Evolutionary conservation across 2,888 invertebrate species (phyloP), one percentile per base, ranked within the genome.

Genomic region (Abscondita cerata): DNA sequence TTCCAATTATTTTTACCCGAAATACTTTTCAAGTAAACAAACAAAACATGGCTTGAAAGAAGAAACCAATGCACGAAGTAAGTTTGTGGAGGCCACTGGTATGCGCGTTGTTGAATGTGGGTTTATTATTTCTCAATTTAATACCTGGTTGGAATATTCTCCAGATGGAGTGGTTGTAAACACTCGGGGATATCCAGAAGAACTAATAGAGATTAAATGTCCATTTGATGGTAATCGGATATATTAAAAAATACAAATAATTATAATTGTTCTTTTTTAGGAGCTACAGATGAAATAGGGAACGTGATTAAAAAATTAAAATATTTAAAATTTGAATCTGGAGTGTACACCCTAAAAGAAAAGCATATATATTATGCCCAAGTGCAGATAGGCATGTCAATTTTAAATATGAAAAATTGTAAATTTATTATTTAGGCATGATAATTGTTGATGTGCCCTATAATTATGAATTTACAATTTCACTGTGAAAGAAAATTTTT

Each of bases 401-500:
- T 40, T 13, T 15, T 40, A 40, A 40, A 40, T 40, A 13, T 40
- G 15, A 8, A 40, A 40, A 9, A n/a, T 12, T 36, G 40, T 40
- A 8, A 40, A 13, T 40, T 40, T 13, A 13, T 40, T 13, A 40
- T 40, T 40, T 40, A 40, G 15, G 40, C 15, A 40, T 40, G 13
- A 15, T 15, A 12, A 40, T 3, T 15, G 6, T 40, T 13, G 15
- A 40, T 40, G 40, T 40, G 15, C 13, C 13, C 5, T 40, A 13
- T 40, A 15, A 40, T 15, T 6, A 40, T 3, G 15, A 40, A 13
- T 40, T 12, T 40, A 8, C 40, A 11, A 40, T 13, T 40, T 12
- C 15, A 40, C n/a, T 40, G 40, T 40, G 15, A 40, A 40, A 40
- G 13, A 40, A 40, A 40, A 13, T 40, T 5, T 40, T 40, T 40